Percentiles rank a stretch among this genome's conserved stretches.
Conservation (phyloP, 2,113 vertebrate species). For the Cariama cristata region DNA sequence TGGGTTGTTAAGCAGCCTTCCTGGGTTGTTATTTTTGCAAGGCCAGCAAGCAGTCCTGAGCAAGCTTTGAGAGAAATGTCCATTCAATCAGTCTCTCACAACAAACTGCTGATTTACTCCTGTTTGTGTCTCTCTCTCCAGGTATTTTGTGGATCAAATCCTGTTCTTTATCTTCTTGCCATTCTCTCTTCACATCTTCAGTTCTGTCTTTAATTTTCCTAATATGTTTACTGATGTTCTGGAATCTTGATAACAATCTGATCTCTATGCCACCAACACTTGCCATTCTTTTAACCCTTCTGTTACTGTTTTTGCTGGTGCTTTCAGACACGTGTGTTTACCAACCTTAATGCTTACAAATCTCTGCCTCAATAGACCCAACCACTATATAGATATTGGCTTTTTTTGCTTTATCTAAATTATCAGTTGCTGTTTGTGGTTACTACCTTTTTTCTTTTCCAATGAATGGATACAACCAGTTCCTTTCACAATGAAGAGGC, state of each 20-base stretch:
- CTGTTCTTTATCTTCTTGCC: neutral
- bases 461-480: neutral
- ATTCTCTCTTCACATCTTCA: neutral
- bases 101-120: neutral
- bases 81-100: too few relatives aligned
- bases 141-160: neutral
- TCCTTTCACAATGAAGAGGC: neutral
- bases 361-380: neutral
- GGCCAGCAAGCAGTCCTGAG: too few relatives aligned
- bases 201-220: neutral
- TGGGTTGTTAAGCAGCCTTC: too few relatives aligned
- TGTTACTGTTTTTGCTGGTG: neutral
- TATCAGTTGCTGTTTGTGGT: neutral
- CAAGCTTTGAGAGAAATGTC: too few relatives aligned
- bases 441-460: neutral
- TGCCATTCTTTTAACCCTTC: neutral
- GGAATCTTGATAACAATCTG: neutral
- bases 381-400: rapidly evolving
- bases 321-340: neutral
- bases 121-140: neutral
- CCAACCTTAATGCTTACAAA: neutral
- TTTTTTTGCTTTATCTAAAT: neutral
- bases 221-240: neutral
- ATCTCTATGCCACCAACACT: neutral
- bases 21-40: too few relatives aligned